Conservation (phyloP, 2,113 vertebrate species). For the Odocoileus virginianus region DNA sequence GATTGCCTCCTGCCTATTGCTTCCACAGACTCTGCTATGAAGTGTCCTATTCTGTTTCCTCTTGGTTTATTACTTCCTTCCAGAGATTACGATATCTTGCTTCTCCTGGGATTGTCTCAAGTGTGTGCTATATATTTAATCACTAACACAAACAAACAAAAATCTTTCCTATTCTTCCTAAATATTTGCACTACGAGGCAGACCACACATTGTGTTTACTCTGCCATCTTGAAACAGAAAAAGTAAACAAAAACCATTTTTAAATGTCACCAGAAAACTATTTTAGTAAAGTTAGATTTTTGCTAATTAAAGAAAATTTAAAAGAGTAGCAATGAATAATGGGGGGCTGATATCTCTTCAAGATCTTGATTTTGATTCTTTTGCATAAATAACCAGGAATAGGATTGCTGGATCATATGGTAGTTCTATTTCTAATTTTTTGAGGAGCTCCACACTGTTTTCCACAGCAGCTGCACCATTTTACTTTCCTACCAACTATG, state of each 20-base stretch:
- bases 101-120: not conserved
- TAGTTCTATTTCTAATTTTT: not conserved
- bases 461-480: not conserved
- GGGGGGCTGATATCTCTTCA: not conserved
- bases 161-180: not conserved
- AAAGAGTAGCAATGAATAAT: not conserved
- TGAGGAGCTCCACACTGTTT: not conserved
- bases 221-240: not conserved
- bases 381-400: not conserved
- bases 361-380: not conserved
- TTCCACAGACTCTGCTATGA: not conserved
- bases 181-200: not conserved
- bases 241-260: not conserved
- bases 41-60: not conserved
- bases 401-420: not conserved
- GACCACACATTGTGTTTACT: not conserved
- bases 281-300: not conserved
- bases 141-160: not conserved
- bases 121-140: not conserved
- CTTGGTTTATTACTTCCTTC: not conserved
- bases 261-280: not conserved
- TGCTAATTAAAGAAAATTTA: not conserved
- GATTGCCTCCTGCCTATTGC: not conserved
- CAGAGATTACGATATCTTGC: not conserved
- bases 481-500: not conserved